Evolutionary conservation across 2,113 vertebrate genomes (phyloP).

Genomic region (Gymnogyps californianus): DNA sequence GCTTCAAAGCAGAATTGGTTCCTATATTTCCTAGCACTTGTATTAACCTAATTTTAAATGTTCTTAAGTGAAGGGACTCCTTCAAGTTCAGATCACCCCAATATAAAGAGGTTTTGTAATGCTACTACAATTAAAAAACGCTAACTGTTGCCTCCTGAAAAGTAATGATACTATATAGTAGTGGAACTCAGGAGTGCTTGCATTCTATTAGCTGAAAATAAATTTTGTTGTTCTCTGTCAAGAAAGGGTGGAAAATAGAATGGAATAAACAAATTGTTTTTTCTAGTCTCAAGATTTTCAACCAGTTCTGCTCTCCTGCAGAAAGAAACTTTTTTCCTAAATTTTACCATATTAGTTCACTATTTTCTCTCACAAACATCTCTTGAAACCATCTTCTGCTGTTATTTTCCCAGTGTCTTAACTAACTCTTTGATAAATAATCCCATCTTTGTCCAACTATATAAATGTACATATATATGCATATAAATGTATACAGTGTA

Average conservation of each 20-base stretch:
- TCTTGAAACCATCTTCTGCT: neutral
- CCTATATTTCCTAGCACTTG: neutral
- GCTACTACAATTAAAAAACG: neutral
- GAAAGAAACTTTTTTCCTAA: neutral
- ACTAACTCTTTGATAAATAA: neutral
- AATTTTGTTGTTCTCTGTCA: neutral
- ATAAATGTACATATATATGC: neutral
- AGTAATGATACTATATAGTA: neutral
- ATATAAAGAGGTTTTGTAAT: neutral
- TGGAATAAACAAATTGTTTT: neutral
- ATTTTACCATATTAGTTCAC: neutral
- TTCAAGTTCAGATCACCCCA: neutral
- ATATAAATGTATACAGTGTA: neutral
- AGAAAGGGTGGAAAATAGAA: neutral
- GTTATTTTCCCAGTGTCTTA: neutral
- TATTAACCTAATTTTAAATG: neutral
- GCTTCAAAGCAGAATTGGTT: neutral
- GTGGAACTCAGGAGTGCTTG: neutral
- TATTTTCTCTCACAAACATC: neutral
- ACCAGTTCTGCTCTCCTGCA: neutral
- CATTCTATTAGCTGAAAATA: neutral
- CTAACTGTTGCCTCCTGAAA: neutral
- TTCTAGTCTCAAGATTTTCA: neutral
- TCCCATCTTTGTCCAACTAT: neutral
- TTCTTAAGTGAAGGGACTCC: neutral